Conservation (phyloP, 2,888 invertebrate species). For the Drosophila algonquin region DNA sequence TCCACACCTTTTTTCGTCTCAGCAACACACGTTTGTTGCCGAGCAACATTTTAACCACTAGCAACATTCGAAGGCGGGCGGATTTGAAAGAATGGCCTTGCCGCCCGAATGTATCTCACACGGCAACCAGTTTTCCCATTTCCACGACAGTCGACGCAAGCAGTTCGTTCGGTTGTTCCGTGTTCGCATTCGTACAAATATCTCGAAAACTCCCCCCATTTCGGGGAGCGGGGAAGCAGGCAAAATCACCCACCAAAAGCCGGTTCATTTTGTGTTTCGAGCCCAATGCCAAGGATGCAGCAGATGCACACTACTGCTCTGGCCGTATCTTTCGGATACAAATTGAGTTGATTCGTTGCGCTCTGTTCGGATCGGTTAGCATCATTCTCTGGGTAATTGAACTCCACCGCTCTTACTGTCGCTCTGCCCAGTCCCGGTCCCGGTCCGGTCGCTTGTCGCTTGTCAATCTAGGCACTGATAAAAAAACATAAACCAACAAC, state of each 20-base stretch:
- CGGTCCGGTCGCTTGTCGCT: conserved; percentile 51
- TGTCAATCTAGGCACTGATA: conserved; percentile 76
- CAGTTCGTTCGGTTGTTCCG: conserved; percentile 8
- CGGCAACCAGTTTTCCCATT: not conserved
- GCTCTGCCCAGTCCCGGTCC: conserved; percentile 2
- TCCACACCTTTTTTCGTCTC: no score
- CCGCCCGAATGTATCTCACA: no score
- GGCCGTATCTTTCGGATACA: conserved; percentile 70
- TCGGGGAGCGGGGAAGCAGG: conserved; percentile 24
- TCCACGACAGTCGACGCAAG: not conserved
- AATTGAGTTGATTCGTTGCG: conserved; percentile 67
- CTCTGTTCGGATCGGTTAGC: conserved; percentile 18
- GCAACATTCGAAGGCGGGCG: no score
- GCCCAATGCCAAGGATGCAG: conserved; percentile 63
- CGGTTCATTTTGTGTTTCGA: conserved; percentile 58
- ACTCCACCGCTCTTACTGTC: conserved; percentile 21
- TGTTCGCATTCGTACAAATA: conserved; percentile 52
- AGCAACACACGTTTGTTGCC: no score
- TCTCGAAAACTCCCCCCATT: conserved; percentile 14
- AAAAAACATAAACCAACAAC: conserved; percentile 66
- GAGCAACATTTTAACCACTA: no score
- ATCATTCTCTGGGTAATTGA: conserved; percentile 52
- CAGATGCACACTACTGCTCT: conserved; percentile 31
- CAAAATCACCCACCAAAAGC: conserved; percentile 49
- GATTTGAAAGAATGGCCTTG: no score